Percentiles rank a stretch among this genome's conserved stretches.
Evolutionary conservation across 2,888 invertebrate genomes (phyloP).

Genomic region (Sialis fuliginosa): DNA sequence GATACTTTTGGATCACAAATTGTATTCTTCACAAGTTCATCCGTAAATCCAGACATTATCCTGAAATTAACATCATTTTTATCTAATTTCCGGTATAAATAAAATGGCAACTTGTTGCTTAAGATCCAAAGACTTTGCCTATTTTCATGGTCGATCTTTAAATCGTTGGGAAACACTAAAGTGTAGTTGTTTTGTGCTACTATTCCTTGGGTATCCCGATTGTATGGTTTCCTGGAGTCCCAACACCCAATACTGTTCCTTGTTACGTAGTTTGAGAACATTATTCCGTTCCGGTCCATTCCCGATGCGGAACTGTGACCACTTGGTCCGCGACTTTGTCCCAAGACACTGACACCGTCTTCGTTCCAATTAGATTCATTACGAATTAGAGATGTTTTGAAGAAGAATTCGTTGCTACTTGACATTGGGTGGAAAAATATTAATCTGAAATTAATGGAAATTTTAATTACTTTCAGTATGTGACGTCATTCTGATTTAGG

Average conservation of each 20-base stretch:
- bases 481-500: too few species aligned
- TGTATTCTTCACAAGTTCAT: constrained; percentile 43
- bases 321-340: constrained; percentile 32
- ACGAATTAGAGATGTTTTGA: constrained; percentile 44
- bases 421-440: constrained; percentile 71
- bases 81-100: constrained; percentile 45
- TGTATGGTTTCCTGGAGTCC: constrained; percentile 56
- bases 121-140: constrained; percentile 60
- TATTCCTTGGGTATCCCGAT: constrained; percentile 38
- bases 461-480: neutral
- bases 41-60: constrained; percentile 45
- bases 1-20: constrained; percentile 44
- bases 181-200: constrained; percentile 42
- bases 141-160: constrained; percentile 51
- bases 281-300: constrained; percentile 49
- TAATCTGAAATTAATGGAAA: constrained; percentile 21
- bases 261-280: constrained; percentile 65
- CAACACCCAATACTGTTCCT: constrained; percentile 63
- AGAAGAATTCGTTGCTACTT: constrained; percentile 60
- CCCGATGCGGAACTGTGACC: constrained; percentile 61
- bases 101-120: constrained; percentile 56
- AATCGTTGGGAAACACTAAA: constrained; percentile 63
- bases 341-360: constrained; percentile 20
- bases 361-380: constrained; percentile 30
- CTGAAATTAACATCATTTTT: constrained; percentile 52